Evolutionary conservation across 64 coral and sea anemone species (phyloP).

Genomic region (Stylophora pistillata): DNA sequence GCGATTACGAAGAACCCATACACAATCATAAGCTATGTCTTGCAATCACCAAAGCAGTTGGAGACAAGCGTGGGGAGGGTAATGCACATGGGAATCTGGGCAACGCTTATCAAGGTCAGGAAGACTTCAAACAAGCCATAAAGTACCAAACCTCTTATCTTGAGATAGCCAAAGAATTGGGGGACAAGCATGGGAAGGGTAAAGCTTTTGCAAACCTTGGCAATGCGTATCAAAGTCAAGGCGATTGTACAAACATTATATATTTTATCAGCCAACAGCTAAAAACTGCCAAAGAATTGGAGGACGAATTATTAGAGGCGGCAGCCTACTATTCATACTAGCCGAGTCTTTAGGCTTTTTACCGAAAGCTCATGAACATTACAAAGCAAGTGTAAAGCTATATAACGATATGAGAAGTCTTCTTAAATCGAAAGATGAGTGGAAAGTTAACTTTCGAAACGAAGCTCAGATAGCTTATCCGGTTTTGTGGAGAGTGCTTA

Average conservation of each 20-base stretch:
- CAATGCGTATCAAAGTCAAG: background rate
- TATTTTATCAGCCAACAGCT: background rate
- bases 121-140: background rate
- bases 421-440: background rate
- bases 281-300: background rate
- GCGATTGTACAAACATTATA: background rate
- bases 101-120: background rate
- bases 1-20: background rate
- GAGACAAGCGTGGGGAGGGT: slow-evolving; percentile 9
- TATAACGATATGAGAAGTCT: background rate
- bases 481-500: background rate
- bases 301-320: background rate
- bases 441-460: background rate
- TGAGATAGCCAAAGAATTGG: background rate
- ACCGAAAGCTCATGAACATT: background rate
- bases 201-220: background rate
- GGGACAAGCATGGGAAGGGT: background rate
- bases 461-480: background rate
- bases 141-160: background rate
- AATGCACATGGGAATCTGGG: slow-evolving; percentile 6
- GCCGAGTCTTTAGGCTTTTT: background rate
- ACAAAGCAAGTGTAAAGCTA: background rate
- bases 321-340: background rate
- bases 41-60: background rate
- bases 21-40: background rate